These are phyloP conservation scores for Anoplius nigerrimus DNA, from an alignment of 2,888 invertebrate genomes.

Conservation along the genomic window DNA sequence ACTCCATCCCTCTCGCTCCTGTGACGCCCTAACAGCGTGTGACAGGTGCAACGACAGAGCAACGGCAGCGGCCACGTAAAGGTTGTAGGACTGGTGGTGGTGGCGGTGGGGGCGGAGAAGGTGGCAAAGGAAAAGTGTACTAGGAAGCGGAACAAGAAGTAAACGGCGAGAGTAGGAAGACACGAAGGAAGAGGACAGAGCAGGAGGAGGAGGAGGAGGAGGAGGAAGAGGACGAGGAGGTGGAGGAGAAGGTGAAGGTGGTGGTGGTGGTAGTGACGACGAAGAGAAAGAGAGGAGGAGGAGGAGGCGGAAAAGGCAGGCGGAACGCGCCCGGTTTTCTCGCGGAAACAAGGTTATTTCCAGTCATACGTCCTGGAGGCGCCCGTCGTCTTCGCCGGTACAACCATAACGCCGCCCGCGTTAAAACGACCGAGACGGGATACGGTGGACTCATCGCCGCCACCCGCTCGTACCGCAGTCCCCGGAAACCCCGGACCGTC, in stretches of 20 bases:
- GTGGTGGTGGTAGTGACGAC: not conserved
- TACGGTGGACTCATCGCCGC: slow-evolving; percentile 74
- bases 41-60: slow-evolving; percentile 57
- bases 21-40: slow-evolving; percentile 54
- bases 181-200: slow-evolving; percentile 23
- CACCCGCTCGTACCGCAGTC: slow-evolving; percentile 74
- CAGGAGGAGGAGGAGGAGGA: slow-evolving; percentile 29
- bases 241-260: slow-evolving; percentile 59
- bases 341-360: slow-evolving; percentile 48
- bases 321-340: slow-evolving; percentile 50
- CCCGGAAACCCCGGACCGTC: slow-evolving; percentile 72
- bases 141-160: slow-evolving; percentile 49
- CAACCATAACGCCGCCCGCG: slow-evolving; percentile 75
- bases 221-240: slow-evolving; percentile 73
- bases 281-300: slow-evolving; percentile 29
- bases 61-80: slow-evolving; percentile 36
- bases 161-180: slow-evolving; percentile 30
- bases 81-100: slow-evolving; percentile 30
- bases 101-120: slow-evolving; percentile 36
- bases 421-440: slow-evolving; percentile 75
- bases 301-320: slow-evolving; percentile 55
- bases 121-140: slow-evolving; percentile 36
- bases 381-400: slow-evolving; percentile 74
- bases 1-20: slow-evolving; percentile 22
- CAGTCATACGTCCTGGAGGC: slow-evolving; percentile 71